A percentile compares a stretch with the other conserved stretches of the same genome.
Conservation (phyloP, 2,797 vertebrate species). For the Etheostoma nigrum region DNA sequence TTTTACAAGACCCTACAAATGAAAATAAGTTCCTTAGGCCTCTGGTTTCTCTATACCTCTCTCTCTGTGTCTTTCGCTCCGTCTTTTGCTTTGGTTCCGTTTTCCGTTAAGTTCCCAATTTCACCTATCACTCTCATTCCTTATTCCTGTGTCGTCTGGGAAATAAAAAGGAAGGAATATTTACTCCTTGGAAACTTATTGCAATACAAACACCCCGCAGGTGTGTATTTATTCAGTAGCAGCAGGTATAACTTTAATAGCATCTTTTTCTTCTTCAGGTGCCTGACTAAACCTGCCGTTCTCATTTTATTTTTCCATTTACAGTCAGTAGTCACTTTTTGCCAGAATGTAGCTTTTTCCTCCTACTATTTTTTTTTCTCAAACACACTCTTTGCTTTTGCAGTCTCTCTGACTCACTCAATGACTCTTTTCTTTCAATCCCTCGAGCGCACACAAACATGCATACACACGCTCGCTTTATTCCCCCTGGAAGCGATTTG, state of each 20-base stretch:
- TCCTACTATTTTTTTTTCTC: background rate
- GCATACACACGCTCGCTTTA: conserved; percentile 40
- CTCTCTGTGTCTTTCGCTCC: conserved; percentile 1
- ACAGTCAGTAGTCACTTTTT: conserved; percentile 26
- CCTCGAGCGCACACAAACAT: conserved; percentile 37
- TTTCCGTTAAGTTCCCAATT: background rate
- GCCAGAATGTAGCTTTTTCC: background rate
- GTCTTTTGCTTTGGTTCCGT: conserved; percentile 2
- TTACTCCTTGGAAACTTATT: conserved; percentile 9
- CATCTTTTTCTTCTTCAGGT: conserved; percentile 20
- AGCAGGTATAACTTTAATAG: conserved; percentile 45
- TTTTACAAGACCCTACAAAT: conserved; percentile 58
- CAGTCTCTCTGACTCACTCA: conserved; percentile 52
- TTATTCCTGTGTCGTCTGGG: background rate
- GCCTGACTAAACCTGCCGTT: conserved; percentile 15
- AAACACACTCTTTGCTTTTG: conserved; percentile 28
- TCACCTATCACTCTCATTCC: conserved; percentile 1
- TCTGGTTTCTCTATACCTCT: conserved; percentile 30
- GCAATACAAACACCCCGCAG: conserved; percentile 37
- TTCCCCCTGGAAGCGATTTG: conserved; percentile 53
- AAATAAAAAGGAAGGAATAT: conserved; percentile 15
- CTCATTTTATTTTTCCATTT: conserved; percentile 10
- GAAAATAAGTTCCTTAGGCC: conserved; percentile 52
- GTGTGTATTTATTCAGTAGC: conserved; percentile 40
- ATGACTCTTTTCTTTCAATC: conserved; percentile 65